phyloP scores from a whole-genome alignment of 2,888 invertebrate genomes.

The Sarcophaga caerulescens region DNA sequence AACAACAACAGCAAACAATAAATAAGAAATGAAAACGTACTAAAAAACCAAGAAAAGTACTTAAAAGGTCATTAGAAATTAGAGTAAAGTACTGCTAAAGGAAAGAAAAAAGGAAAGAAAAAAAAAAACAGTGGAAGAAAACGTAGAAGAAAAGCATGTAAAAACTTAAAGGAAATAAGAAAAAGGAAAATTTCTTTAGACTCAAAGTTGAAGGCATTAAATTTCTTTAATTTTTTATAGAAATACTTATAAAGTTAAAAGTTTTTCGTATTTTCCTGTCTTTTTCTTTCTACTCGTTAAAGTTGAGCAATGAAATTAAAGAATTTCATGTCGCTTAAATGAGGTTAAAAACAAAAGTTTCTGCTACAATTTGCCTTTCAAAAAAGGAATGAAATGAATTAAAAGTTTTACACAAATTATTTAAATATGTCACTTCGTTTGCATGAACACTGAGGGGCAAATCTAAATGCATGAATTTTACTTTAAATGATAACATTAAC shows the following conservation, averaged over 20 bases:
- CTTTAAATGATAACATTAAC: no score
- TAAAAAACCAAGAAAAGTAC: constrained; percentile 47
- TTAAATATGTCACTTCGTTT: background rate
- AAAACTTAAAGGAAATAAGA: no score
- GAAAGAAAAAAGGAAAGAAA: constrained; percentile 21
- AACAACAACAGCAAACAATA: background rate
- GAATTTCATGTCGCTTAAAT: constrained; percentile 23
- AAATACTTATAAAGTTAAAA: constrained; percentile 12
- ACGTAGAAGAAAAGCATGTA: background rate
- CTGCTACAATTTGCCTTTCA: constrained; percentile 16
- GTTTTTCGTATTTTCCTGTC: background rate
- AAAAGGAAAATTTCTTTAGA: constrained; percentile 2
- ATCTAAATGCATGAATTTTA: no score
- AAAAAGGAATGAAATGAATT: constrained; percentile 21
- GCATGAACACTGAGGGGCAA: no score
- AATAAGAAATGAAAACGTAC: constrained; percentile 1
- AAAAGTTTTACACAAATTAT: background rate
- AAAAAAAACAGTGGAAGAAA: constrained; percentile 9
- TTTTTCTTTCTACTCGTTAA: no score
- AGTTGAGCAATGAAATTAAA: no score
- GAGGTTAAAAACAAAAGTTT: constrained; percentile 51
- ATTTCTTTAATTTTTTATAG: no score
- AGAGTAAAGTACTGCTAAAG: constrained; percentile 43
- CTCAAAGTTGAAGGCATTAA: background rate
- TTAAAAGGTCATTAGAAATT: constrained; percentile 67